A percentile compares a stretch with the other conserved stretches of the same genome.
Evolutionary conservation across 2,113 vertebrate genomes (phyloP).

Genomic region (Periophthalmodon schlosseri): DNA sequence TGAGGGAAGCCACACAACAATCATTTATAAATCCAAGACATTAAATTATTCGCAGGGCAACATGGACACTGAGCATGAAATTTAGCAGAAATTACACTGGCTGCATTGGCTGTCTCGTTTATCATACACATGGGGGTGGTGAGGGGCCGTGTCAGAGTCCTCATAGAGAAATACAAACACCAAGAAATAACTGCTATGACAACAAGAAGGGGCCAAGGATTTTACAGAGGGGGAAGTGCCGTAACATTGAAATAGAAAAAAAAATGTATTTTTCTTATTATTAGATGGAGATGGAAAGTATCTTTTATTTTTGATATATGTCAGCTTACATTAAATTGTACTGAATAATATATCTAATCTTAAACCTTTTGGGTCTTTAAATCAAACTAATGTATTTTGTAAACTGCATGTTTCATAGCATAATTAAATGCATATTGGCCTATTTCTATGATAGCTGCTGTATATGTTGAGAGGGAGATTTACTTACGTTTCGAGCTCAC

Average conservation of each 20-base stretch:
- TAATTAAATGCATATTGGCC: not conserved
- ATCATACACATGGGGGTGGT: constrained; percentile 48
- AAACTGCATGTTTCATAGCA: too few relatives aligned
- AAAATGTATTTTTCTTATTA: not conserved
- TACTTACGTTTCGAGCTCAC: constrained; percentile 89
- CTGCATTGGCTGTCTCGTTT: constrained; percentile 68
- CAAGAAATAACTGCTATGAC: constrained; percentile 10
- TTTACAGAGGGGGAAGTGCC: not conserved
- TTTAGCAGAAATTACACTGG: constrained; percentile 75
- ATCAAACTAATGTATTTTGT: too few relatives aligned
- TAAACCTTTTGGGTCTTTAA: too few relatives aligned
- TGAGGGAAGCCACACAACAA: constrained; percentile 55
- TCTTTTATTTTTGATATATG: too few relatives aligned
- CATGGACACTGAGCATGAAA: constrained; percentile 77
- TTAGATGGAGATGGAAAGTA: too few relatives aligned
- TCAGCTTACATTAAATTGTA: too few relatives aligned
- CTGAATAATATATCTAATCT: too few relatives aligned
- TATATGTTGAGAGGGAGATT: not conserved
- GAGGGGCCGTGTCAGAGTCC: constrained; percentile 34
- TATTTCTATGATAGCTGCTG: not conserved
- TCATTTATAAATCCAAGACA: constrained; percentile 78
- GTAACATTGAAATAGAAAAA: not conserved
- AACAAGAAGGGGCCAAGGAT: not conserved
- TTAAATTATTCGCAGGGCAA: constrained; percentile 76
- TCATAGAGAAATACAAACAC: constrained; percentile 33